Conservation (phyloP, 2,888 invertebrate genomes). For the Physocephala rufipes region DNA sequence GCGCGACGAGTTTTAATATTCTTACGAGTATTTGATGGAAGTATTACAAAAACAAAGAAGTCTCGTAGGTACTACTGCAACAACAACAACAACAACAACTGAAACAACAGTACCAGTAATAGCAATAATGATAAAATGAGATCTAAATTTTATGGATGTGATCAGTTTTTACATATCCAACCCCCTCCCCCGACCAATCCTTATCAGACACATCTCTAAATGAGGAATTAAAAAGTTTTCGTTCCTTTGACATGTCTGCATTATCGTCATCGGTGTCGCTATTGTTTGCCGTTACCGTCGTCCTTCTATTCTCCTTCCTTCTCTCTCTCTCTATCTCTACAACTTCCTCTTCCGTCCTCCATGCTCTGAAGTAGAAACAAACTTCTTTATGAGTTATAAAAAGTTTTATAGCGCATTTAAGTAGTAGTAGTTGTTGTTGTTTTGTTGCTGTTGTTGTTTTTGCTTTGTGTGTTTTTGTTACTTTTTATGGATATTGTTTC, state of each 20-base stretch:
- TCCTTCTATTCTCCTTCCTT: neutral
- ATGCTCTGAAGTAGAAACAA: neutral
- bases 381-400: neutral
- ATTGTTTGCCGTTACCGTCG: neutral
- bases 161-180: too few relatives aligned
- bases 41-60: neutral
- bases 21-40: neutral
- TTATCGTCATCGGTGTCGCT: too few relatives aligned
- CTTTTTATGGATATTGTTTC: neutral
- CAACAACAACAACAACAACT: too few relatives aligned
- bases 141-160: too few relatives aligned
- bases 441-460: conserved; percentile 4
- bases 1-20: too few relatives aligned
- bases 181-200: too few relatives aligned
- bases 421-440: neutral
- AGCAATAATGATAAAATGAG: too few relatives aligned
- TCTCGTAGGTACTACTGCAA: neutral
- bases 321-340: neutral
- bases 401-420: neutral
- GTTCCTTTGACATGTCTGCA: too few relatives aligned
- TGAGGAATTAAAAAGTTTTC: too few relatives aligned
- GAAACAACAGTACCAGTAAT: neutral
- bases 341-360: too few relatives aligned
- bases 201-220: too few relatives aligned
- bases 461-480: neutral